A percentile compares a stretch with the other conserved stretches of the same genome.
Conservation (phyloP, 2,797 vertebrate species). For the Sylvilagus floridanus region DNA sequence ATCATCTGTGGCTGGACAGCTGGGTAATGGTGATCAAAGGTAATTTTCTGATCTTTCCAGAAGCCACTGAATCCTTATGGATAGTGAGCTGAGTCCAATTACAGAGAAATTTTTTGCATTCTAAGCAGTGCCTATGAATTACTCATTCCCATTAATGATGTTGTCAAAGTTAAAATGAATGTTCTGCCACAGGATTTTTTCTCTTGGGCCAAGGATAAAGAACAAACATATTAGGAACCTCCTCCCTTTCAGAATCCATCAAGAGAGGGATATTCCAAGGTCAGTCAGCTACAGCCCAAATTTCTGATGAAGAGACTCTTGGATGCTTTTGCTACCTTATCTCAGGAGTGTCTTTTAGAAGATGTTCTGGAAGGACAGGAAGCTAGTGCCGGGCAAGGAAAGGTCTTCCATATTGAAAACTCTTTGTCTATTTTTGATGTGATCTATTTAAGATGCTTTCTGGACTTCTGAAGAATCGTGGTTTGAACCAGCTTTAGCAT, state of each 20-base stretch:
- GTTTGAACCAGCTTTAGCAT: not conserved
- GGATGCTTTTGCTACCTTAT: not conserved
- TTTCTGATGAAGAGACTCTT: not conserved
- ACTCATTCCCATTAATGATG: constrained; percentile 52
- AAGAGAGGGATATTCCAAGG: not conserved
- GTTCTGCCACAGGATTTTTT: not conserved
- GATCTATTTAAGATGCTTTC: not conserved
- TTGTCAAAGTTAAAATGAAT: constrained; percentile 43
- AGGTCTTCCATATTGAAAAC: not conserved
- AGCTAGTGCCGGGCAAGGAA: not conserved
- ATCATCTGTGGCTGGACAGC: constrained; percentile 41
- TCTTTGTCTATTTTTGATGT: not conserved
- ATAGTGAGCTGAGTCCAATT: constrained; percentile 12
- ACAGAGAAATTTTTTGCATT: not conserved
- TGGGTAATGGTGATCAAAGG: constrained; percentile 52
- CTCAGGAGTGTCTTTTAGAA: not conserved
- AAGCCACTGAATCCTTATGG: constrained; percentile 23
- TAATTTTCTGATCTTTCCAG: constrained; percentile 14
- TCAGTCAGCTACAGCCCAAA: not conserved
- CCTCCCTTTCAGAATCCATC: not conserved
- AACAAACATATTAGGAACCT: not conserved
- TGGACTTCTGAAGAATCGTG: not conserved
- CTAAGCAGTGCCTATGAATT: not conserved
- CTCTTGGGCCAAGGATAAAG: not conserved
- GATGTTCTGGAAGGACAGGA: not conserved